Conservation (phyloP, 2,113 vertebrate species). For the Coptodon rendalli region DNA sequence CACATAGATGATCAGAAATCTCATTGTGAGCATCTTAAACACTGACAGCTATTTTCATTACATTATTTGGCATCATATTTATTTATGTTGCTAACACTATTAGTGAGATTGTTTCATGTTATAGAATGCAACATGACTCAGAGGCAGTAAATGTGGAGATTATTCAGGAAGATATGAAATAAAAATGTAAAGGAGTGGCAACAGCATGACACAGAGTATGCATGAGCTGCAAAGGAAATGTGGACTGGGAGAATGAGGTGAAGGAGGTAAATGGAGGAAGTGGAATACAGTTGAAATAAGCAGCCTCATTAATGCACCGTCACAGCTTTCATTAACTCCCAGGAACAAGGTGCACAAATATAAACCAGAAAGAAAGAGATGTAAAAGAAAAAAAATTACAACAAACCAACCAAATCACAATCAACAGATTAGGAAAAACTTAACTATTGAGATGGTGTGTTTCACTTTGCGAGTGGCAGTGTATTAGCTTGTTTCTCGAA, state of each 20-base stretch:
- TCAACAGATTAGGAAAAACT: constrained; percentile 13
- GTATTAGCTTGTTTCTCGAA: neutral
- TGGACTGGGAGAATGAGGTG: constrained; percentile 20
- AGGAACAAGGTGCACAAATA: constrained; percentile 64
- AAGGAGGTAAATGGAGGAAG: constrained; percentile 41
- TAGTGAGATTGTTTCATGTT: neutral
- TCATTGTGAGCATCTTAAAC: neutral
- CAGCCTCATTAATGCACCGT: constrained; percentile 82
- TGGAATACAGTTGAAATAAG: constrained; percentile 73
- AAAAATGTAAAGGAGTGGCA: constrained; percentile 14
- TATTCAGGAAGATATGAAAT: neutral
- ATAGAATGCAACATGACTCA: neutral
- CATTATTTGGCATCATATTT: neutral
- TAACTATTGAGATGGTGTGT: neutral
- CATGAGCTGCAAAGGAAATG: constrained; percentile 16
- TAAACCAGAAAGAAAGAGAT: constrained; percentile 55
- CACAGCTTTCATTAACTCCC: constrained; percentile 83
- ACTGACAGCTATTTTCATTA: neutral
- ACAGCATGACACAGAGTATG: neutral
- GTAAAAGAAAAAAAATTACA: constrained; percentile 1
- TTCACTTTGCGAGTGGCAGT: neutral
- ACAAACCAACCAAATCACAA: constrained; percentile 15
- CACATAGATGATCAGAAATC: neutral
- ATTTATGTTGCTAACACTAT: neutral
- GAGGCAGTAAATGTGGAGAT: neutral